These are phyloP conservation scores for Psammodynastes pulverulentus DNA, from an alignment of 2,113 vertebrate species.

Conservation along the genomic window DNA sequence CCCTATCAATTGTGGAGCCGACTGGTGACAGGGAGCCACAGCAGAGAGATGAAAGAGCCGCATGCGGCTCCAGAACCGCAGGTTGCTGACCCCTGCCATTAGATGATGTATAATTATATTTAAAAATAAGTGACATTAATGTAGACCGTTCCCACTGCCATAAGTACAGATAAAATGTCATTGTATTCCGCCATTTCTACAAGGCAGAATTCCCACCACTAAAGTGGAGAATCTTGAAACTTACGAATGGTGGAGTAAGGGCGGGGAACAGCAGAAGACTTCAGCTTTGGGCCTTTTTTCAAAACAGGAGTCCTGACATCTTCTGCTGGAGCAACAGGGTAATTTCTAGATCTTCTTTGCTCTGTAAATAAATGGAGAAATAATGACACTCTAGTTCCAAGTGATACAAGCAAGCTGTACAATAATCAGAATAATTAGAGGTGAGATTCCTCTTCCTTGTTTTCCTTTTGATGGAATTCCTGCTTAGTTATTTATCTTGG, in stretches of 20 bases:
- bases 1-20: too few relatives aligned
- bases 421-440: neutral
- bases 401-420: neutral
- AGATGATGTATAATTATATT: neutral
- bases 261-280: neutral
- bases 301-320: neutral
- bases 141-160: neutral
- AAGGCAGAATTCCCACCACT: neutral
- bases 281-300: neutral
- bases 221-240: constrained; percentile 2
- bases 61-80: too few relatives aligned
- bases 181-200: neutral
- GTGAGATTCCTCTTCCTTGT: neutral
- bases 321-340: neutral
- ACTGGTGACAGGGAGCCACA: too few relatives aligned
- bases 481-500: neutral
- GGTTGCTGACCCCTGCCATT: too few relatives aligned
- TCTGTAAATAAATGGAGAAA: neutral
- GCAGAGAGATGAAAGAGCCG: too few relatives aligned
- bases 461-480: neutral
- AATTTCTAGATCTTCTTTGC: neutral
- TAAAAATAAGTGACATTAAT: neutral
- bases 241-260: constrained; percentile 51
- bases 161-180: neutral
- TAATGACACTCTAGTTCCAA: neutral